Percentiles rank a stretch among this genome's conserved stretches.
Evolutionary conservation across 2,113 vertebrate species (phyloP).

Genomic region (Cettia cetti): DNA sequence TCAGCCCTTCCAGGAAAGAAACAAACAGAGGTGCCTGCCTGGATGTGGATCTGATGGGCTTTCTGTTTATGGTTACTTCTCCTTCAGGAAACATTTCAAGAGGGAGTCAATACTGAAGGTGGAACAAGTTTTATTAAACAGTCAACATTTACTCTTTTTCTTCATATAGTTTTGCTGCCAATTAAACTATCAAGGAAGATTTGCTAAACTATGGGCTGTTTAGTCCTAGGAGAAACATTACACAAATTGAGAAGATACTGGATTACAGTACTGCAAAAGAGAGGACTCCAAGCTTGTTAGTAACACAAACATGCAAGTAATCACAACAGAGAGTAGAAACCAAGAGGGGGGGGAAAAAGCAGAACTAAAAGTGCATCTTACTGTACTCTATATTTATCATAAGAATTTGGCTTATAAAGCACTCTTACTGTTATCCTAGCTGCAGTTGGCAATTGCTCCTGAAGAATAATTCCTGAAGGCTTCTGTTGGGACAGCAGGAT

Average conservation of each 20-base stretch:
- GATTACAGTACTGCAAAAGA: not conserved
- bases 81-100: not conserved
- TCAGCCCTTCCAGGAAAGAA: not conserved
- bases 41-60: not conserved
- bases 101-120: not conserved
- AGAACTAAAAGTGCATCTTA: not conserved
- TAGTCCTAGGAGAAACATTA: not conserved
- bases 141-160: not conserved
- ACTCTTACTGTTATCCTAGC: not conserved
- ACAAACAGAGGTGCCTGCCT: not conserved
- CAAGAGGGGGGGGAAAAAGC: rapidly evolving
- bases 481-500: not conserved
- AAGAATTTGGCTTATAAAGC: not conserved
- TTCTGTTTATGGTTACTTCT: not conserved
- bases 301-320: not conserved
- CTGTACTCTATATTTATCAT: not conserved
- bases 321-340: not conserved
- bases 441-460: not conserved
- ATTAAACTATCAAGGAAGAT: not conserved
- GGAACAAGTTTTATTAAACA: not conserved
- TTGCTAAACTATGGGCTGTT: not conserved
- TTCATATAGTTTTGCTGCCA: not conserved
- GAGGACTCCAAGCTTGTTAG: not conserved
- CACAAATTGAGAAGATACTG: not conserved
- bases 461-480: not conserved